Conservation (phyloP, 64 coral and sea anemone genomes). For the Pocillopora damicornis region DNA sequence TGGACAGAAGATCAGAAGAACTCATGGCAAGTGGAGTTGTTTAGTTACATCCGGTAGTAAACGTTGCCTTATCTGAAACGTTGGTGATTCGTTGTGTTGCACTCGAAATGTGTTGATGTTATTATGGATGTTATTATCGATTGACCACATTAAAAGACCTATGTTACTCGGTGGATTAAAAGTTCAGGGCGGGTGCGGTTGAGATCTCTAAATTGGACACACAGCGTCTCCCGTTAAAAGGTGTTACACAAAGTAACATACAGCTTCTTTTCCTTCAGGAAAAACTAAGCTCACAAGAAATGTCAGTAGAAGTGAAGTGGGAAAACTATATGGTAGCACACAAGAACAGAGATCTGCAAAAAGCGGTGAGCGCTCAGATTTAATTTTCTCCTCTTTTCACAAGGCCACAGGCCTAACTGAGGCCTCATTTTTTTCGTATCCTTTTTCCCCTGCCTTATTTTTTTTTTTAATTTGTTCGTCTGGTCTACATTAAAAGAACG, state of each 20-base stretch:
- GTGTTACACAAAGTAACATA: neutral
- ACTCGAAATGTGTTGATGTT: too few relatives aligned
- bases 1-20: conserved; percentile 60
- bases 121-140: too few relatives aligned
- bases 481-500: too few relatives aligned
- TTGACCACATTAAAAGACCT: too few relatives aligned
- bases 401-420: neutral
- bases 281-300: conserved; percentile 71
- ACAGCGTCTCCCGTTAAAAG: too few relatives aligned
- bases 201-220: too few relatives aligned
- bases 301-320: conserved; percentile 86
- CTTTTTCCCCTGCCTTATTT: neutral
- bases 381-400: neutral
- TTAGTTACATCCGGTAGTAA: neutral
- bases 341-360: conserved; percentile 91
- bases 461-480: neutral
- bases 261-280: conserved; percentile 25
- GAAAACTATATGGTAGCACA: conserved; percentile 89
- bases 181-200: too few relatives aligned
- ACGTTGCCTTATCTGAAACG: too few relatives aligned
- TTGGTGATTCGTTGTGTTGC: neutral
- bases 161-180: too few relatives aligned
- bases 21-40: conserved; percentile 24
- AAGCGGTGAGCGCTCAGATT: conserved; percentile 50
- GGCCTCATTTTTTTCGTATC: neutral